Base-by-base conservation (phyloP, 2,888 invertebrate species). In the Lithophane leautieri region DNA sequence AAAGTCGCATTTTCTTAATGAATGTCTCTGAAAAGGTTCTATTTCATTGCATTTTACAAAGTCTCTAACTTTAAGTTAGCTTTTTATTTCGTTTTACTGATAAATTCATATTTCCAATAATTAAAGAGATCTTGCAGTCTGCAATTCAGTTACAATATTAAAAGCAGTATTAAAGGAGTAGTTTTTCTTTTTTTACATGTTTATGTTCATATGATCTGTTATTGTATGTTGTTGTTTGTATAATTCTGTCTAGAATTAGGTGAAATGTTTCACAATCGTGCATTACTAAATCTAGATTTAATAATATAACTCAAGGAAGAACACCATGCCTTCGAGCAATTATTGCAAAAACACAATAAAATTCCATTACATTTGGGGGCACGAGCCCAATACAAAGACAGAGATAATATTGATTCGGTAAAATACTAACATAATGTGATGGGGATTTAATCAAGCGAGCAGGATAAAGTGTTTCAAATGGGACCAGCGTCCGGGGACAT, bases 401-500 rank as follows among this genome's bases (percentile, higher is more conserved):
- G 0, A 2, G 2, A 25, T 62, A 50, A 4, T 42, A 2, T 28
- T 8, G 16, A 65, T 61, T 42, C 11, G 1, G 7, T 54, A 47
- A 34, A 42, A 79, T 19, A 61, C 14, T 28, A 76, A 65, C 34
- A 60, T 25, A 71, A 82, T 34, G 16, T 68, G 60, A 71, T 78
- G 54, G 19, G 25, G 34, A 60, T 82, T 67, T 63, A 82, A 82
- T 60, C 52, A 82, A 71, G 81, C 52, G 47, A 16, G 40, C 52
- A 68, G 44, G 25, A 75, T 68, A 40, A 58, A 79, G 40, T 63
- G 42, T 34, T 42, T 25, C 42, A 70, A 71, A 82, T n/a, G 67
- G 58, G 52, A 7, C 6, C 28, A 9, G 14, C n/a, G 42, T 42
- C 47, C 44, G 42, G 62, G 52, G 40, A 47, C 62, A 22, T n/a